phyloP scores from a whole-genome alignment of 2,888 invertebrate species.

The Bugula neritina region DNA sequence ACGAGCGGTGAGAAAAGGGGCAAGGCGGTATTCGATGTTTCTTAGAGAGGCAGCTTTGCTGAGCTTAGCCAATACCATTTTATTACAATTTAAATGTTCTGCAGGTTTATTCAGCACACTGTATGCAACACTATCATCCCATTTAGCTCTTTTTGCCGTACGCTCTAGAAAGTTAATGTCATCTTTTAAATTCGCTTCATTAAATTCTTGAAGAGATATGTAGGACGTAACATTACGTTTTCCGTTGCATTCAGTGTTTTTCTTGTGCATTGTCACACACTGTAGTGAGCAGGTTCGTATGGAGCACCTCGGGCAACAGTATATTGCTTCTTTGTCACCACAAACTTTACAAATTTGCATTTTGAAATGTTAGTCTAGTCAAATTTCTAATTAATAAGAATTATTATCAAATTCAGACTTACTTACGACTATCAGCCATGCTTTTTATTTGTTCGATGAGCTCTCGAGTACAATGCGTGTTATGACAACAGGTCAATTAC shows the following conservation, averaged over 20 bases:
- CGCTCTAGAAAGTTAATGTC: slow-evolving; percentile 14
- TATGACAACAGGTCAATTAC: too few relatives aligned
- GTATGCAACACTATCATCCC: not conserved
- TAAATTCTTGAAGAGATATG: not conserved
- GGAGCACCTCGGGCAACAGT: slow-evolving; percentile 11
- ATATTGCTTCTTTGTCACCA: not conserved
- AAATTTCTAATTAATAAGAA: too few relatives aligned
- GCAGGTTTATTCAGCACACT: not conserved
- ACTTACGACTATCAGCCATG: too few relatives aligned
- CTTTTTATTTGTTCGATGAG: too few relatives aligned
- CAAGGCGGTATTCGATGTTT: not conserved
- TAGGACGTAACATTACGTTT: not conserved
- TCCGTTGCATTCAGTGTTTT: not conserved
- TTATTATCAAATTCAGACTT: too few relatives aligned
- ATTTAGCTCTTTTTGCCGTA: not conserved
- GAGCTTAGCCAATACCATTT: not conserved
- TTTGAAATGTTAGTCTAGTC: too few relatives aligned
- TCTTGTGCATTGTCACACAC: slow-evolving; percentile 1
- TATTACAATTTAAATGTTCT: not conserved
- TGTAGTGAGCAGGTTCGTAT: not conserved
- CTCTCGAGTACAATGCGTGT: too few relatives aligned
- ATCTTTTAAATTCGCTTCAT: not conserved
- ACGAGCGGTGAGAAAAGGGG: not conserved
- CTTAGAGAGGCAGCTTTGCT: not conserved
- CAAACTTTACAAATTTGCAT: not conserved